A percentile compares a stretch with the other conserved stretches of the same genome.
Conservation (phyloP, 2,888 invertebrate genomes). For the Lysandra coridon region DNA sequence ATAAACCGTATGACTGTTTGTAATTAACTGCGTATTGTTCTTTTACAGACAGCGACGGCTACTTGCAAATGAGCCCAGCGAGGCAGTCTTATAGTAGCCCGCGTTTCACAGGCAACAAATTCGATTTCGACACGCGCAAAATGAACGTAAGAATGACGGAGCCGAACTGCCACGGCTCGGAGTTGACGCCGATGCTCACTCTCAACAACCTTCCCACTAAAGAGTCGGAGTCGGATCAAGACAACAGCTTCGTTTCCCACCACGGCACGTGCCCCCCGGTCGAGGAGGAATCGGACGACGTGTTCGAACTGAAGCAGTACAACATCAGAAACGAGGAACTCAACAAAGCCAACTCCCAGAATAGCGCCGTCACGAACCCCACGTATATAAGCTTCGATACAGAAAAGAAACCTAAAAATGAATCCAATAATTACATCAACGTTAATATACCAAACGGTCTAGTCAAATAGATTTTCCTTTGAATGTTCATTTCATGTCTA, state of each 20-base stretch:
- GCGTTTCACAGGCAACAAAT: slow-evolving; percentile 65
- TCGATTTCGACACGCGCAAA: slow-evolving; percentile 74
- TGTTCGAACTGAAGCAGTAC: slow-evolving; percentile 60
- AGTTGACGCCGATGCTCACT: slow-evolving; percentile 79
- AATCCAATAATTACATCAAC: slow-evolving; percentile 62
- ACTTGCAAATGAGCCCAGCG: slow-evolving; percentile 82
- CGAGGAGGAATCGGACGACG: slow-evolving; percentile 69
- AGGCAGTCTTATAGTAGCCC: slow-evolving; percentile 78
- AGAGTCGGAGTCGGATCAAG: slow-evolving; percentile 67
- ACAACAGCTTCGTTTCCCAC: slow-evolving; percentile 58
- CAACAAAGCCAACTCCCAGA: slow-evolving; percentile 42
- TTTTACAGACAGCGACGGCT: slow-evolving; percentile 76
- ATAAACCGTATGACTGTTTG: not conserved
- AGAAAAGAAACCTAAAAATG: slow-evolving; percentile 66
- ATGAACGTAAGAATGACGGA: slow-evolving; percentile 54
- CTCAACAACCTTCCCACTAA: slow-evolving; percentile 63
- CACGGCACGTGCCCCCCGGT: slow-evolving; percentile 62
- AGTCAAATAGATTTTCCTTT: slow-evolving; percentile 63
- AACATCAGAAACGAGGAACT: slow-evolving; percentile 58
- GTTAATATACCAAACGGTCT: slow-evolving; percentile 63
- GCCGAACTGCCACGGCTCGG: slow-evolving; percentile 60
- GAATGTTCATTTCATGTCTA: slow-evolving; percentile 36
- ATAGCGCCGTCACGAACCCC: slow-evolving; percentile 65
- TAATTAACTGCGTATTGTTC: slow-evolving; percentile 3
- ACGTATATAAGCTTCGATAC: slow-evolving; percentile 64